phyloP scores from a whole-genome alignment of 35 echinoderm and acorn worm species.

The Holothuria glaberrima region DNA sequence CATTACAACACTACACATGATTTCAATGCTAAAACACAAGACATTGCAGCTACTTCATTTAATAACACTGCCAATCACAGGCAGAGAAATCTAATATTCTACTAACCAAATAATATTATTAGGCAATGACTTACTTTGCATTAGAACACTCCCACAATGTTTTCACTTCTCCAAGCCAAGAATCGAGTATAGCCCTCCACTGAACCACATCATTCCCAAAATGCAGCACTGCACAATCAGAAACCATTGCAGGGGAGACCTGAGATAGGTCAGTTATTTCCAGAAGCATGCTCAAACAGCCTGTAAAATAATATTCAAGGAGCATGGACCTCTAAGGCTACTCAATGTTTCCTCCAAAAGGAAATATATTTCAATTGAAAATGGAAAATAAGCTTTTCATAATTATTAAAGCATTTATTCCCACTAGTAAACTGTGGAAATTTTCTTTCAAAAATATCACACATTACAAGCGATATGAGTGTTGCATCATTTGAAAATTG shows the following conservation, averaged over 20 bases:
- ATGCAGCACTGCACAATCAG: constrained; percentile 78
- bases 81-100: too few relatives aligned
- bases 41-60: too few relatives aligned
- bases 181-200: constrained; percentile 85
- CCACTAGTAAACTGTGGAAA: too few relatives aligned
- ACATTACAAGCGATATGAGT: too few relatives aligned
- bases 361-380: background rate
- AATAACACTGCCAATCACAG: too few relatives aligned
- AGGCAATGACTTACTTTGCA: constrained; percentile 59
- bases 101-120: too few relatives aligned
- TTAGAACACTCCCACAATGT: constrained; percentile 81
- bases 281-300: constrained; percentile 80
- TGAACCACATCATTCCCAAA: constrained; percentile 75
- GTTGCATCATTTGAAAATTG: too few relatives aligned
- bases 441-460: too few relatives aligned
- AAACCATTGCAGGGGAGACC: constrained; percentile 79
- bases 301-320: constrained; percentile 55
- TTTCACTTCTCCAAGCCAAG: constrained; percentile 82
- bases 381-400: background rate
- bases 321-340: background rate
- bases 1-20: too few relatives aligned
- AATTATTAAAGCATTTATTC: background rate
- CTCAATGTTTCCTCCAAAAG: background rate
- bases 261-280: constrained; percentile 73
- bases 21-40: too few relatives aligned